Evolutionary conservation across 2,888 invertebrate genomes (phyloP), one percentile per base, ranked within the genome.

Genomic region (Portevinia maculata): DNA sequence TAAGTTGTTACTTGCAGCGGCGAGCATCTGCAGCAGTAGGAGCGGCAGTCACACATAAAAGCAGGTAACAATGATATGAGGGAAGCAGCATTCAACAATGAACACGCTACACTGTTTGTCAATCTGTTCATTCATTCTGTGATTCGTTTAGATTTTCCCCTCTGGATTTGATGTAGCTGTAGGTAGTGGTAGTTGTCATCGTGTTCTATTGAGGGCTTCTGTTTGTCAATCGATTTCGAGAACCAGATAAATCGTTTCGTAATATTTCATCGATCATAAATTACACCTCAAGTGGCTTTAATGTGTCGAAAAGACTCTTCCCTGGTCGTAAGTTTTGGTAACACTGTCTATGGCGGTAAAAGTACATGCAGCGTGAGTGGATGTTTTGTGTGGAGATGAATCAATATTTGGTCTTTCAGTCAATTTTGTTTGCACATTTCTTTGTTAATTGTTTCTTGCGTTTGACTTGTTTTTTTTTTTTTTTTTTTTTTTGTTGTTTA

Each of bases 231-330:
- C 59, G 64, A 34, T 70, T 76, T 48, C 39, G 34, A 70, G 52
- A 21, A 17, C 44, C 64, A 59, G 53, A 76, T 65, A 70, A 76
- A 81, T 81, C 46, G 64, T 76, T 73, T 60, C 39, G 55, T 79
- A 62, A 60, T 65, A 71, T 65, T 76, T 65, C 75, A 76, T 55
- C 48, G 60, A 65, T 71, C 76, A 76, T 81, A 59, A 76, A 81
- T 76, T 64, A 70, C 52, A 50, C 50, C 70, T 76, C 60, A 79
- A 79, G 74, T 69, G 55, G 65, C 19, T 70, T 34, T 75, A 19
- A 30, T 39, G 50, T 41, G 52, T 15, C 11, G 9, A 65, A 9
- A 30, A 39, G 65, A 44, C 44, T 28, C 19, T 7, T 41, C 15
- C n/a, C 9, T 15, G 15, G 46, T 24, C 7, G 30, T 17, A n/a